Base-by-base conservation (phyloP, 2,113 vertebrate species). In the Nyctibius bracteatus region DNA sequence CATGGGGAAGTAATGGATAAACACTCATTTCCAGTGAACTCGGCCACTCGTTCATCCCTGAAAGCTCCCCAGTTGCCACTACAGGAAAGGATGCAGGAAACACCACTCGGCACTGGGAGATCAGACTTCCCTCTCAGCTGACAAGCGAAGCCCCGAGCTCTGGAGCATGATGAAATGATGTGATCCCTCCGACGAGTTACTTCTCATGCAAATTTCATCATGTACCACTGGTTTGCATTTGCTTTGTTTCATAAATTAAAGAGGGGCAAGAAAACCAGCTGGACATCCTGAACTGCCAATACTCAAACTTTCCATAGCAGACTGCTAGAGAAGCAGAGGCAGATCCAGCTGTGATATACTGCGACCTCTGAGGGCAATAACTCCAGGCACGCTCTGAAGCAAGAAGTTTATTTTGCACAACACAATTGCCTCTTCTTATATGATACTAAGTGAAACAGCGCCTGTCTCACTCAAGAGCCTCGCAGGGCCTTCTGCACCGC, bases 21-120 rank as follows among this genome's bases (percentile, higher is more conserved):
- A 94, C 86, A 94, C 39, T 81, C 43, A 31, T 31, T 91, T 87
- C 84, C 93, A 94, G 84, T 6, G 57, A 87, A 82, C 52, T 57
- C 51, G 84, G 73, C 54, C 73, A 51, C 80, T 83, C 0, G 0
- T 51, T 84, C 88, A 86, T 17, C 55, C 46, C 73, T 43, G 41
- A 49, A 58, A 81, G n/a, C 57, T 82, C 86, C 54, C 52, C 57
- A 44, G 44, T 17, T 67, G 84, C 91, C 77, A 71, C 77, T 72
- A 18, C 70, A 87, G 91, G 81, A 95, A 84, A 81, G 87, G 89
- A 88, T 68, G 81, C 61, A 75, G 89, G 91, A 96, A 95, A 89
- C 2, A 0, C 30, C 78, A 63, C 68, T 59, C 1, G 1, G 91
- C 1, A 0, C 75, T 51, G 72, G 67, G 51, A 66, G 63, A 58